Conservation (phyloP, 2,888 invertebrate species). For the Drosophila mercatorum region DNA sequence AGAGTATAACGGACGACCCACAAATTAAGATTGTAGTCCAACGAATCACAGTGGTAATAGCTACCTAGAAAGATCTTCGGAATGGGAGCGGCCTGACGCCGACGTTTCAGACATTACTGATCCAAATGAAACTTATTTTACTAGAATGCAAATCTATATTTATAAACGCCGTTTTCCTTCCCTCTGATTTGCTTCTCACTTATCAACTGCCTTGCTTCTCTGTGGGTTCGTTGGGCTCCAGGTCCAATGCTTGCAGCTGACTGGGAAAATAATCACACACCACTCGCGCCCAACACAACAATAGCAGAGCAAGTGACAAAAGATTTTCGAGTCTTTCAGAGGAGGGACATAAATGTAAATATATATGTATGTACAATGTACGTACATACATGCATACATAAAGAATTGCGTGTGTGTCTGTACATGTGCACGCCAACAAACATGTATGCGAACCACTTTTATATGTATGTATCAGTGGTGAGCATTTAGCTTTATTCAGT, state of each 20-base stretch:
- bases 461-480: constrained; percentile 2
- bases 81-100: constrained; percentile 64
- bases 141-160: constrained; percentile 6
- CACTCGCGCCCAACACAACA: constrained; percentile 45
- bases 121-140: constrained; percentile 30
- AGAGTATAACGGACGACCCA: not conserved
- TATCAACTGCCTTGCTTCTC: constrained; percentile 10
- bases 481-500: not conserved
- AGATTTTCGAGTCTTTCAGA: constrained; percentile 34
- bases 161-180: not conserved
- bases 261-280: constrained; percentile 56
- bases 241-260: constrained; percentile 58
- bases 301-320: constrained; percentile 48
- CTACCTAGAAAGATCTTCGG: constrained; percentile 64
- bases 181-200: not conserved
- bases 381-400: not conserved
- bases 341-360: constrained; percentile 14
- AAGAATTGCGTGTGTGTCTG: not conserved
- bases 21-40: not conserved
- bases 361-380: not conserved
- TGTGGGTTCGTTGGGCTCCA: constrained; percentile 17
- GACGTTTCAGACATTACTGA: constrained; percentile 71
- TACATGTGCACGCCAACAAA: constrained; percentile 2
- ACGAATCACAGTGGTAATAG: not conserved
- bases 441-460: not conserved